Evolutionary conservation across 2,797 vertebrate genomes (phyloP), one percentile per base, ranked within the genome.

Genomic region (Tachyglossus aculeatus): DNA sequence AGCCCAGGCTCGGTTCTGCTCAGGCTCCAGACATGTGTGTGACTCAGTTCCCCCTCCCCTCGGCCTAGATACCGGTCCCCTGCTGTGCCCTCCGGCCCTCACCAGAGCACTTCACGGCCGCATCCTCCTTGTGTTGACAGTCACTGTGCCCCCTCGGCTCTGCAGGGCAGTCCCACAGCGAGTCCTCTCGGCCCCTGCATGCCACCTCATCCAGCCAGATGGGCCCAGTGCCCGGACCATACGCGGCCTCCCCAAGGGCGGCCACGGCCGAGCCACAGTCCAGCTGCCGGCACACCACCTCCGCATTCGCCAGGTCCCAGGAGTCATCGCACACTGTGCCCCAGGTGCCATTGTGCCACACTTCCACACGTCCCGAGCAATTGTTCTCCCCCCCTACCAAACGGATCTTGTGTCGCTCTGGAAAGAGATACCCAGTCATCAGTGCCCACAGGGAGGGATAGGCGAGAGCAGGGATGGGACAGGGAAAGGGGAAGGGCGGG

Each of bases 291-390:
- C 90, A 91, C 7, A 74, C 84, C 29, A 89, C 77, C 0, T 63
- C 39, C 1, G 81, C 86, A 11, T 84, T 69, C 0, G 16, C 3
- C 7, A 80, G 5, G 53, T 82, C 68, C 89, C 89, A 90, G 60
- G 68, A 73, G 57, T 89, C 79, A 9, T 85, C 80, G 59, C 89
- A 77, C 47, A 89, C 83, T 1, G 86, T 85, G 3, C 89, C 88
- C 89, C 88, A 90, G 47, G 86, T 90, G 0, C 91, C 91, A 37
- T 38, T 62, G 0, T 90, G 73, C 87, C 89, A 92, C 78, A 94
- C 64, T 64, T 93, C 92, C 65, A 94, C 87, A 67, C 92, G 88
- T 25, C 92, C 93, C 2, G 89, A 90, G 31, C 92, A 94, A 5
- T 24, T 41, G 4, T 69, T 67, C 6, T 58, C 34, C 75, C 90